Evolutionary conservation across 2,888 invertebrate genomes (phyloP).

Genomic region (Dione juno): DNA sequence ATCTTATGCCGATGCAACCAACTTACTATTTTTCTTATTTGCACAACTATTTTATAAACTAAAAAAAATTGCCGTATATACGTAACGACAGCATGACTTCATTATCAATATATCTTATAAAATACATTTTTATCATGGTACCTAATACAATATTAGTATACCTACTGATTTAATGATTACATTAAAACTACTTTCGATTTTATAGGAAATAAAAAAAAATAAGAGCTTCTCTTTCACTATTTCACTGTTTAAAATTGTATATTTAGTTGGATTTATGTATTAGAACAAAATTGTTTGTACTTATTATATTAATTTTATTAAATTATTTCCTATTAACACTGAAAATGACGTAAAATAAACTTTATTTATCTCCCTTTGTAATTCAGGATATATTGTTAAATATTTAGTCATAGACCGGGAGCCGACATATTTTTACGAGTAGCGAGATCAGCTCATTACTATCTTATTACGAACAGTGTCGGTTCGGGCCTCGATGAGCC

Average conservation of each 20-base stretch:
- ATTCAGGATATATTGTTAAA: constrained; percentile 61
- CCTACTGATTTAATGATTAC: not conserved
- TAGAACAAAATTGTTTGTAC: no score
- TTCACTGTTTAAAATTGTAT: no score
- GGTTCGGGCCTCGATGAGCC: constrained; percentile 68
- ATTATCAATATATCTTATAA: no score
- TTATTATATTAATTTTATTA: no score
- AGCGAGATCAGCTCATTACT: constrained; percentile 76
- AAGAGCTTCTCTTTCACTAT: no score
- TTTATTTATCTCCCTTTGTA: not conserved
- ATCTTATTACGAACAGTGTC: constrained; percentile 79
- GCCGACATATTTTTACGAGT: constrained; percentile 81
- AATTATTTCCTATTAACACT: no score
- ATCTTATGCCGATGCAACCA: constrained; percentile 81
- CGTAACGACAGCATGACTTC: no score
- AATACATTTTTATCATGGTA: no score
- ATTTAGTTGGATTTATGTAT: no score
- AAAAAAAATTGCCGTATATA: no score
- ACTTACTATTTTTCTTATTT: constrained; percentile 37
- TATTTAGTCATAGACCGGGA: constrained; percentile 76
- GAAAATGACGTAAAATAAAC: not conserved
- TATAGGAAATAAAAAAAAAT: not conserved
- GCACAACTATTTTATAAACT: constrained; percentile 22
- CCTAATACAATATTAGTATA: no score
- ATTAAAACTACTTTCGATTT: not conserved